Percentiles rank a stretch among this genome's conserved stretches.
phyloP scores from a whole-genome alignment of 2,888 invertebrate genomes.

The Drosophila lacicola region DNA sequence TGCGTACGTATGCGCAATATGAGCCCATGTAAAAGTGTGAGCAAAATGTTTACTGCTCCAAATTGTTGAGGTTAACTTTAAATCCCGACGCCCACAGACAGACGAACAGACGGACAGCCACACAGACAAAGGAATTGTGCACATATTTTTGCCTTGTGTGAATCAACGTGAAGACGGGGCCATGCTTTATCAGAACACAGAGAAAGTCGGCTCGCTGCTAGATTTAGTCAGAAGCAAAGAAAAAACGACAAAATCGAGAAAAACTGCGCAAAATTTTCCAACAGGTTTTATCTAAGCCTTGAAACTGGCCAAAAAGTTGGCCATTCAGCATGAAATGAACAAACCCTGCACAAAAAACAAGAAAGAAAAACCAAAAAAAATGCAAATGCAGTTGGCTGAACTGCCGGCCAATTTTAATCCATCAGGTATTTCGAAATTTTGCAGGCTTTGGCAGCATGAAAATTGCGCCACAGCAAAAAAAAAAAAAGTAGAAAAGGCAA shows the following conservation, averaged over 20 bases:
- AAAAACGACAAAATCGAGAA: conserved; percentile 10
- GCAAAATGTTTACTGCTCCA: conserved; percentile 44
- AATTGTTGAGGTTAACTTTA: conserved; percentile 67
- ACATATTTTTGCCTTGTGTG: conserved; percentile 33
- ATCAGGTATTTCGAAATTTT: conserved; percentile 37
- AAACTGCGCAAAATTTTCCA: conserved; percentile 42
- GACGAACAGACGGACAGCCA: conserved; percentile 1
- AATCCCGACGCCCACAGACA: conserved; percentile 28
- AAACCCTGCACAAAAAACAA: conserved; percentile 12
- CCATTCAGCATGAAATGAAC: conserved; percentile 27
- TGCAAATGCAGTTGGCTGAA: conserved; percentile 60
- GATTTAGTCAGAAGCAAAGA: conserved; percentile 10
- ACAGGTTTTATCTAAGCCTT: conserved; percentile 59
- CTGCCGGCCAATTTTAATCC: conserved; percentile 33
- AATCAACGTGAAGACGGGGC: background rate
- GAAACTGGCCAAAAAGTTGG: conserved; percentile 44
- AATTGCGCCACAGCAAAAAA: conserved; percentile 25
- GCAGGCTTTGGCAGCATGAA: conserved; percentile 40
- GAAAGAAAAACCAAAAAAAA: conserved; percentile 21
- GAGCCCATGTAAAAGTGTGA: conserved; percentile 11
- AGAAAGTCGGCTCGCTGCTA: conserved; percentile 27
- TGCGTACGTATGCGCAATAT: conserved; percentile 44
- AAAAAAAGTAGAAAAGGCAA: background rate
- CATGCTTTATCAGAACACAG: conserved; percentile 28
- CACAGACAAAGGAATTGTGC: conserved; percentile 43